Evolutionary conservation across 92 coral and sea anemone genomes (phyloP).

Genomic region (Umimayanthus kanabou): DNA sequence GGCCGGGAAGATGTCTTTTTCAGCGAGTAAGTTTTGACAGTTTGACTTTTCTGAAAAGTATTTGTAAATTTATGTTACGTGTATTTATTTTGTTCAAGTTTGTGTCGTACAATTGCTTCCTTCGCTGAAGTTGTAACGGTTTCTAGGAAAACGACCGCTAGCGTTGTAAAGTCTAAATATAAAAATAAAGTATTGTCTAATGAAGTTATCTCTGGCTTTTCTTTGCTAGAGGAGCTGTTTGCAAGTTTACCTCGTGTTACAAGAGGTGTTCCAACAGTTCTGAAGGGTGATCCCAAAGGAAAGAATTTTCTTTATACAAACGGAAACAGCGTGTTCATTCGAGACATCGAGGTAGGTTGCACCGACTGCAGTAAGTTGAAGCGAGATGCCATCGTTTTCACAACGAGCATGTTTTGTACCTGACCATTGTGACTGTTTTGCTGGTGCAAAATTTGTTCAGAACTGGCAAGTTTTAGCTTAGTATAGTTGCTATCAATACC

Average conservation of each 20-base stretch:
- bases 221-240: slow-evolving; percentile 66
- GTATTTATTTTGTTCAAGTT: neutral
- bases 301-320: slow-evolving; percentile 85
- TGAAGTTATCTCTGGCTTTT: neutral
- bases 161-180: neutral
- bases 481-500: neutral
- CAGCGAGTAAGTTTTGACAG: slow-evolving; percentile 31
- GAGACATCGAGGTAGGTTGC: slow-evolving; percentile 86
- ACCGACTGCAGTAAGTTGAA: neutral
- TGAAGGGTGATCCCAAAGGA: slow-evolving; percentile 96
- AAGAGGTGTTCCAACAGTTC: slow-evolving; percentile 74
- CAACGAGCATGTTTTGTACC: neutral
- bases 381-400: neutral
- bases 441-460: neutral
- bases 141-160: neutral
- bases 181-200: too few species aligned
- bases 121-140: neutral
- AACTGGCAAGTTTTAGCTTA: neutral
- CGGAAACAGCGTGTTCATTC: slow-evolving; percentile 81
- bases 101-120: neutral
- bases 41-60: neutral
- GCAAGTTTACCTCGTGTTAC: slow-evolving; percentile 78
- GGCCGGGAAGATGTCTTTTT: slow-evolving; percentile 34
- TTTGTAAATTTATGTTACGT: neutral
- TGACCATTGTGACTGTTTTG: neutral